These are phyloP conservation scores for Amia ocellicauda DNA, from an alignment of 2,113 vertebrate species.

Conservation along the genomic window DNA sequence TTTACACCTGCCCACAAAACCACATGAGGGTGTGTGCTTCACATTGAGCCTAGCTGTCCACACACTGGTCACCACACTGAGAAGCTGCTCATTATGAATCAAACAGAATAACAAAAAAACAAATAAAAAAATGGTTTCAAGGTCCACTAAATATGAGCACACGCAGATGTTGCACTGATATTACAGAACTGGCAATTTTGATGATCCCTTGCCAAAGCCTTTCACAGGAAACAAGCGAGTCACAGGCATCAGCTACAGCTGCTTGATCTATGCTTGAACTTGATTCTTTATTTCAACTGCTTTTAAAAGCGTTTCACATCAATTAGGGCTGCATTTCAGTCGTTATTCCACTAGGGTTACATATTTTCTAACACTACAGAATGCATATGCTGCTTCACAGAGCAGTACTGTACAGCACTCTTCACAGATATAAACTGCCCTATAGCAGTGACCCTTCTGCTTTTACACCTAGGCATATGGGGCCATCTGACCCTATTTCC, in stretches of 20 bases:
- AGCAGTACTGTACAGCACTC: neutral
- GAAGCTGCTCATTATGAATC: slow-evolving; percentile 34
- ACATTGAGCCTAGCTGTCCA: too few relatives aligned
- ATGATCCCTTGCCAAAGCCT: slow-evolving; percentile 48
- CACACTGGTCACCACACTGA: slow-evolving; percentile 34
- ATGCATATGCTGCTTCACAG: neutral
- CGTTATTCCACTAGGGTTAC: slow-evolving; percentile 12
- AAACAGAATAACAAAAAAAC: slow-evolving; percentile 37
- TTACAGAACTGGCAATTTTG: slow-evolving; percentile 49
- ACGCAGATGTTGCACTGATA: slow-evolving; percentile 53
- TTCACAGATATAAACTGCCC: too few relatives aligned
- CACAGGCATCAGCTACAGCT: slow-evolving; percentile 55
- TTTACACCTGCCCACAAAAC: too few relatives aligned
- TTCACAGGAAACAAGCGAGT: slow-evolving; percentile 53
- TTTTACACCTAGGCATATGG: too few relatives aligned
- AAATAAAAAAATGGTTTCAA: slow-evolving; percentile 51
- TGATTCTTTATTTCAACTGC: slow-evolving; percentile 45
- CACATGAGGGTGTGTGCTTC: too few relatives aligned
- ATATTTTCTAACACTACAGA: neutral
- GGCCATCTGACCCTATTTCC: too few relatives aligned
- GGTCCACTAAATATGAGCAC: slow-evolving; percentile 36
- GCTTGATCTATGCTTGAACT: slow-evolving; percentile 54
- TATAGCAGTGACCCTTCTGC: too few relatives aligned
- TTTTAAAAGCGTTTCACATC: slow-evolving; percentile 47
- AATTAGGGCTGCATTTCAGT: slow-evolving; percentile 47